Base-by-base conservation (phyloP, 2,888 invertebrate species). In the Eupelmus urozonus region DNA sequence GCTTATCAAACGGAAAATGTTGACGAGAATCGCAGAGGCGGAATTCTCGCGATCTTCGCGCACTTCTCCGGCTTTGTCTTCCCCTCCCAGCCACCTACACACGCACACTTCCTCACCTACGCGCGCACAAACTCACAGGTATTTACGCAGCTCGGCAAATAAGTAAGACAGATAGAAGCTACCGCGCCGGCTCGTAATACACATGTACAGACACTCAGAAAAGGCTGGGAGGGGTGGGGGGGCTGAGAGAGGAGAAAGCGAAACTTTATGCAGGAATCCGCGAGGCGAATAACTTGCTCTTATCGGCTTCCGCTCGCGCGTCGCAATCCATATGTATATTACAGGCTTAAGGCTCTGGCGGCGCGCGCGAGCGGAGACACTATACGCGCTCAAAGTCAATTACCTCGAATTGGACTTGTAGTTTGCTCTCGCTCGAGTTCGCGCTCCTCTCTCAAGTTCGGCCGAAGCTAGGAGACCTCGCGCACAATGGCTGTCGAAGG, bases 401-500 rank as follows among this genome's bases (percentile, higher is more conserved):
- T 84, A 83, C 79, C 78, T 72, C 78, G 80, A 82, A 82, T 84
- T 80, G 84, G 82, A 83, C 82, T 85, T 83, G 79, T 80, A 82
- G 81, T 81, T 83, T 69, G 49, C 67, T 71, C 71, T 69, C 23
- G 23, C 27, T 63, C 2, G 71, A 71, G 62, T 53, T 72, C 62
- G 9, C 23, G 20, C 29, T 16, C 20, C 63, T 55, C 69, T 23
- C 66, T 70, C 25, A 60, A 66, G 20, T 72, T 77, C 66, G 57
- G 20, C 16, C 18, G n/a, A n/a, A n/a, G n/a, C n/a, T n/a, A n/a
- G n/a, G n/a, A n/a, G n/a, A n/a, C n/a, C n/a, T n/a, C n/a, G n/a
- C n/a, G n/a, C n/a, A n/a, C n/a, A n/a, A n/a, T n/a, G n/a, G n/a
- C n/a, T n/a, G n/a, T 0, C n/a, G n/a, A 23, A 59, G 51, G 40